Percentiles rank a stretch among this genome's conserved stretches.
These are phyloP conservation scores for Sclerurus mexicanus DNA, from an alignment of 2,113 vertebrate species.

Conservation along the genomic window DNA sequence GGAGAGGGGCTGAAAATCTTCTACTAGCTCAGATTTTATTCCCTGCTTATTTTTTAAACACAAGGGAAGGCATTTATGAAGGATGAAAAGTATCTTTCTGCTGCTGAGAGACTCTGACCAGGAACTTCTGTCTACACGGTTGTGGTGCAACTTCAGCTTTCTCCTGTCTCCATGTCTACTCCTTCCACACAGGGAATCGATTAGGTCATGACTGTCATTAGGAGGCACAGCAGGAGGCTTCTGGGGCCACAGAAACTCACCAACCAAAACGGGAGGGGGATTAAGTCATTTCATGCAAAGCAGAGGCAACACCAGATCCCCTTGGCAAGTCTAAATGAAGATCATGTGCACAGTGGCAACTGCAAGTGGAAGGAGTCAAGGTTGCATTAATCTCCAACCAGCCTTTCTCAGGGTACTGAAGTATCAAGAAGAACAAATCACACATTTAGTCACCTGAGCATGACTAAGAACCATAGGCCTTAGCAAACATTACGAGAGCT, in stretches of 20 bases:
- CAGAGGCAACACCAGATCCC: conserved; percentile 15
- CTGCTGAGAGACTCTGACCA: not conserved
- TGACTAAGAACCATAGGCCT: conserved; percentile 56
- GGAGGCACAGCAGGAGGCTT: not conserved
- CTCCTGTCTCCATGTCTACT: not conserved
- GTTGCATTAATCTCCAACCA: conserved; percentile 44
- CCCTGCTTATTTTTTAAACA: not conserved
- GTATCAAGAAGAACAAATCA: conserved; percentile 64
- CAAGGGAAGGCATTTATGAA: not conserved
- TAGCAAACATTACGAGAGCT: conserved; percentile 21
- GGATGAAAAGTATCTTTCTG: not conserved
- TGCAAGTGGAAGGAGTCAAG: conserved; percentile 29
- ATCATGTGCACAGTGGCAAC: not conserved
- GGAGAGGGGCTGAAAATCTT: not conserved
- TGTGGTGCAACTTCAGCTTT: not conserved
- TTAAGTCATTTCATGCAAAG: conserved; percentile 40
- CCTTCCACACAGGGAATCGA: not conserved
- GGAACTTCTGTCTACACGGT: not conserved
- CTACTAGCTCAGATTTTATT: not conserved
- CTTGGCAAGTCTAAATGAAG: not conserved
- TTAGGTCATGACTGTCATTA: not conserved
- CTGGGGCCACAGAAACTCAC: not conserved
- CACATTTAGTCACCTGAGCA: conserved; percentile 61
- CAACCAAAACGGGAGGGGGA: not conserved
- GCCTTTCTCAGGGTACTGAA: conserved; percentile 67